phyloP scores from a whole-genome alignment of 2,113 vertebrate genomes.

The Dissostichus mawsoni region DNA sequence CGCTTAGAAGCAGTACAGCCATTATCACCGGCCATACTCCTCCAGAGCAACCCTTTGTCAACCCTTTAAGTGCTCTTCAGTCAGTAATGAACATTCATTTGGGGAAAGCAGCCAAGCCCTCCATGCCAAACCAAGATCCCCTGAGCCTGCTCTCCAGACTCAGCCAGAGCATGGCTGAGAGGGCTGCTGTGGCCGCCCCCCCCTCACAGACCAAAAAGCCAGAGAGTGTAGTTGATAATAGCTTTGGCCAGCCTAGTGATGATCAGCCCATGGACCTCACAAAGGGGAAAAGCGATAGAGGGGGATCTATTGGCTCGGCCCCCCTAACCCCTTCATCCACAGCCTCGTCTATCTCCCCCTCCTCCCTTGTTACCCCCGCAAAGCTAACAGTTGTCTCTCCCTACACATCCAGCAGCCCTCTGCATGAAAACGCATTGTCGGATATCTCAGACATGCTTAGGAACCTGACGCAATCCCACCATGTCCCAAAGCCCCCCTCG shows the following conservation, averaged over 20 bases:
- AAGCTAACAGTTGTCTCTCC: slow-evolving; percentile 93
- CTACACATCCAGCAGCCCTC: slow-evolving; percentile 94
- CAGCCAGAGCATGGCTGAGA: slow-evolving; percentile 97
- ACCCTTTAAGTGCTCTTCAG: slow-evolving; percentile 97
- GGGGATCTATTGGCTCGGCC: slow-evolving; percentile 88
- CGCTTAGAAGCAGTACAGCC: slow-evolving; percentile 89
- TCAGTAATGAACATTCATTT: slow-evolving; percentile 99
- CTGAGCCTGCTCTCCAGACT: slow-evolving; percentile 99
- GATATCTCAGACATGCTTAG: slow-evolving; percentile 99
- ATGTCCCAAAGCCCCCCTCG: slow-evolving; percentile 89
- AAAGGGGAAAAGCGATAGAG: slow-evolving; percentile 95
- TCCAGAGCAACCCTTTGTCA: slow-evolving; percentile 96
- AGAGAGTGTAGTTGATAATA: slow-evolving; percentile 88
- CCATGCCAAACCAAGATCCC: slow-evolving; percentile 94
- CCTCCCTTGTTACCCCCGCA: slow-evolving; percentile 89
- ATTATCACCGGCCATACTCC: slow-evolving; percentile 95
- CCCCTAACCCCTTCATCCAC: slow-evolving; percentile 91
- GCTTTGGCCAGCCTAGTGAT: slow-evolving; percentile 91
- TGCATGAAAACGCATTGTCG: slow-evolving; percentile 96
- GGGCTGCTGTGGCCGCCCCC: slow-evolving; percentile 93
- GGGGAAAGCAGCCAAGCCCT: slow-evolving; percentile 97
- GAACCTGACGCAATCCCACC: slow-evolving; percentile 96
- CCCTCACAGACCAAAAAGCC: slow-evolving; percentile 90
- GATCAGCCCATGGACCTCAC: slow-evolving; percentile 99
- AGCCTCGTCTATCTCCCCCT: slow-evolving; percentile 90